Conservation (phyloP, 2,113 vertebrate genomes). For the Leptosomus discolor region DNA sequence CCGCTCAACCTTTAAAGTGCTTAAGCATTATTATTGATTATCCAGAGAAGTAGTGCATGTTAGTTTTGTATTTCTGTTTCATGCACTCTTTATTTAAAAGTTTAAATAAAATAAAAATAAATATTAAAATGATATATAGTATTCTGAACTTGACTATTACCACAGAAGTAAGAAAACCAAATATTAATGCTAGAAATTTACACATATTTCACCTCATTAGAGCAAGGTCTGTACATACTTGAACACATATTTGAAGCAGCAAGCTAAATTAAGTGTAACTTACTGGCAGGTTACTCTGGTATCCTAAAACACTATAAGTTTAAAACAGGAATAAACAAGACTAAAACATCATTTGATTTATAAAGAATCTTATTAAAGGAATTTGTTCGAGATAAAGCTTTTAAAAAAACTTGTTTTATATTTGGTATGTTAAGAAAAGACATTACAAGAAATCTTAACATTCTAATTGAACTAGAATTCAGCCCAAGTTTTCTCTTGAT, state of each 20-base stretch:
- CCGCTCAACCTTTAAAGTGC: background rate
- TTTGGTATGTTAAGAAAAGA: background rate
- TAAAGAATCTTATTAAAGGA: background rate
- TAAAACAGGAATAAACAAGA: background rate
- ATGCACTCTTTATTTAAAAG: background rate
- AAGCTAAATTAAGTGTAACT: background rate
- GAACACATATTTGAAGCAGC: background rate
- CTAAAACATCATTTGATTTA: background rate
- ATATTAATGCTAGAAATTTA: background rate
- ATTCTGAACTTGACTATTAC: background rate
- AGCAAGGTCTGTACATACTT: background rate
- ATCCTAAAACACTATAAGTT: background rate
- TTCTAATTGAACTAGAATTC: background rate
- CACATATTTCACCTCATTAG: background rate
- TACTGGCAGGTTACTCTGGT: background rate
- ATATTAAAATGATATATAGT: background rate
- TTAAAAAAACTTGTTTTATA: background rate
- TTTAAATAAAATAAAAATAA: background rate
- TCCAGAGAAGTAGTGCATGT: background rate
- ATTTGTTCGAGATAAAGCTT: background rate
- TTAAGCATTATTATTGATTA: background rate
- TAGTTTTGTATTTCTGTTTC: background rate
- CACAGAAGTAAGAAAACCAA: background rate
- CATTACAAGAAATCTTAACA: background rate
- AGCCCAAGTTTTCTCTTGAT: background rate